Evolutionary conservation across 2,797 vertebrate species (phyloP), one percentile per base, ranked within the genome.

Genomic region (Novumbra hubbsi): DNA sequence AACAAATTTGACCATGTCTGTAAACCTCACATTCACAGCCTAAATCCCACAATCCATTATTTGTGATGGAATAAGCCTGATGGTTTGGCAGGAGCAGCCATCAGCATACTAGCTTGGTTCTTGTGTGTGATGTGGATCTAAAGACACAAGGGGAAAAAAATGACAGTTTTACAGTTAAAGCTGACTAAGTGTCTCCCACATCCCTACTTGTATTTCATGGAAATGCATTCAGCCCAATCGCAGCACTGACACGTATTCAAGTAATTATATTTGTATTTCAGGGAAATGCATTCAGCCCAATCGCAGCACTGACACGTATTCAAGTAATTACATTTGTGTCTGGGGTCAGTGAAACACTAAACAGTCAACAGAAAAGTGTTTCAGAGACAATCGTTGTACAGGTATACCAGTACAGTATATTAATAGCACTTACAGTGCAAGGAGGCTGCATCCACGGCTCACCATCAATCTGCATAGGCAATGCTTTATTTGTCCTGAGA

Each of bases 361-460:
- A 19, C 52, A 55, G 52, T 55, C n/a, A 19, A 55, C 52, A 55
- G n/a, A 6, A 55, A n/a, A n/a, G 52, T n/a, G 9, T 52, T 52
- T 52, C 50, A 19, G 19, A 52, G 19, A 52, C 19, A 52, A 52
- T 7, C 17, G 16, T n/a, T 8, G 41, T 45, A 4, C 41, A 45
- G 2, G 41, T 45, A 45, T 14, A 45, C 41, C 9, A 17, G 66
- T 45, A 15, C 4, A 48, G 49, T 9, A 50, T 27, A 30, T 52
- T 52, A 57, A 41, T 57, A 24, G 76, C 7, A 87, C 92, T 96
- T 89, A 98, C 97, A 0, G 94, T 97, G 83, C 97, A 97, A 1
- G 96, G 95, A 0, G 96, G 93, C 84, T 98, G 97, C 93, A 98
- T 96, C 97, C 97, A 98, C 0, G 96, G 97, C 72, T 98, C 97